These are phyloP conservation scores for Esox niger DNA, from an alignment of 2,113 vertebrate species.

Conservation along the genomic window DNA sequence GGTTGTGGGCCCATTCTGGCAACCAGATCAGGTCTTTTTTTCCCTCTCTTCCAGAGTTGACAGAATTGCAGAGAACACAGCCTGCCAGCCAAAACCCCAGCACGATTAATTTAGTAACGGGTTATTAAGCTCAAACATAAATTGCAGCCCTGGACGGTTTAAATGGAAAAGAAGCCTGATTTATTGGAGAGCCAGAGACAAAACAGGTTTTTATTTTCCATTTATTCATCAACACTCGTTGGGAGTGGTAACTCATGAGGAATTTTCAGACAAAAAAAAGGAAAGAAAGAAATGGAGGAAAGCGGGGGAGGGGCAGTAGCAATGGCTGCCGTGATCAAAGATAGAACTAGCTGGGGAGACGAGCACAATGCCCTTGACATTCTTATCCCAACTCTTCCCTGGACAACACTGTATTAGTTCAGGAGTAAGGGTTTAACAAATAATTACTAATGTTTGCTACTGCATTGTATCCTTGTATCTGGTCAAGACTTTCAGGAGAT, in stretches of 20 bases:
- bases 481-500: background rate
- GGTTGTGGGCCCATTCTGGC: slow-evolving; percentile 28
- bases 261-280: slow-evolving; percentile 62
- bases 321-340: slow-evolving; percentile 21
- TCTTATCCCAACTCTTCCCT: background rate
- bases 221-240: slow-evolving; percentile 79
- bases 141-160: slow-evolving; percentile 85
- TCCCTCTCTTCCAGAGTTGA: slow-evolving; percentile 36
- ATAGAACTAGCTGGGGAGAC: background rate
- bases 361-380: slow-evolving; percentile 10
- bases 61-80: slow-evolving; percentile 38
- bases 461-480: background rate
- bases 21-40: slow-evolving; percentile 28
- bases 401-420: background rate
- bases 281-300: slow-evolving; percentile 9
- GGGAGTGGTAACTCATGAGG: slow-evolving; percentile 81
- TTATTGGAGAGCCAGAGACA: slow-evolving; percentile 84
- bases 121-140: slow-evolving; percentile 84
- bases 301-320: slow-evolving; percentile 7
- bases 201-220: slow-evolving; percentile 84
- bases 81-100: slow-evolving; percentile 85
- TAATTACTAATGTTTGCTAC: background rate
- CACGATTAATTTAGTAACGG: slow-evolving; percentile 86
- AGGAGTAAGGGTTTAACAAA: background rate
- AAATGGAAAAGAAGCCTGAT: slow-evolving; percentile 85